Evolutionary conservation across 2,113 vertebrate species (phyloP).

Genomic region (Nibea coibor): DNA sequence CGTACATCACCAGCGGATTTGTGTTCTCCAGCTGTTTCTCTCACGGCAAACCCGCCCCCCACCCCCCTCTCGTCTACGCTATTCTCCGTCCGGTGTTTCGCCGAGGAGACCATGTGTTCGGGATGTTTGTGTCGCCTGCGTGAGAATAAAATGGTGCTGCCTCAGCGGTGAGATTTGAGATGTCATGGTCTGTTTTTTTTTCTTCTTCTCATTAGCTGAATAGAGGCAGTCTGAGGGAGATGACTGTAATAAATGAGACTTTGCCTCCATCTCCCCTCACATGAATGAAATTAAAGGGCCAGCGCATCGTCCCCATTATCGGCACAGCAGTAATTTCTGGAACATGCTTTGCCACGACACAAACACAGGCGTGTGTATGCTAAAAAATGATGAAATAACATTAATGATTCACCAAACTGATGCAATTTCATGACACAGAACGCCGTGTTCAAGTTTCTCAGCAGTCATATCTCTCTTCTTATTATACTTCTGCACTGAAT

Average conservation of each 20-base stretch:
- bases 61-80: neutral
- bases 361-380: slow-evolving; percentile 26
- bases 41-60: slow-evolving; percentile 36
- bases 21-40: slow-evolving; percentile 35
- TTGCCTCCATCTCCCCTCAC: slow-evolving; percentile 49
- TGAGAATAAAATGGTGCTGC: slow-evolving; percentile 46
- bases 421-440: slow-evolving; percentile 9
- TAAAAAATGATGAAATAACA: neutral
- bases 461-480: slow-evolving; percentile 12
- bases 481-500: slow-evolving; percentile 23
- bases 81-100: slow-evolving; percentile 55
- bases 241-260: slow-evolving; percentile 37
- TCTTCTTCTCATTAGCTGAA: neutral
- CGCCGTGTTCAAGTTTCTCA: neutral
- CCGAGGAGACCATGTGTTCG: slow-evolving; percentile 68
- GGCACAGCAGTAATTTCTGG: slow-evolving; percentile 34
- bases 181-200: slow-evolving; percentile 9
- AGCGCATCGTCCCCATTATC: slow-evolving; percentile 46
- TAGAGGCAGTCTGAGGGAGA: slow-evolving; percentile 38
- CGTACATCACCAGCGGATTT: slow-evolving; percentile 25
- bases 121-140: slow-evolving; percentile 59
- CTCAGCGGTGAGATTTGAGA: slow-evolving; percentile 51
- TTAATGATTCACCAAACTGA: neutral
- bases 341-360: slow-evolving; percentile 4
- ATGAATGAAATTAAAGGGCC: slow-evolving; percentile 71